Evolutionary conservation across 2,113 vertebrate species (phyloP), one percentile per base, ranked within the genome.

Genomic region (Oreamnos americanus): DNA sequence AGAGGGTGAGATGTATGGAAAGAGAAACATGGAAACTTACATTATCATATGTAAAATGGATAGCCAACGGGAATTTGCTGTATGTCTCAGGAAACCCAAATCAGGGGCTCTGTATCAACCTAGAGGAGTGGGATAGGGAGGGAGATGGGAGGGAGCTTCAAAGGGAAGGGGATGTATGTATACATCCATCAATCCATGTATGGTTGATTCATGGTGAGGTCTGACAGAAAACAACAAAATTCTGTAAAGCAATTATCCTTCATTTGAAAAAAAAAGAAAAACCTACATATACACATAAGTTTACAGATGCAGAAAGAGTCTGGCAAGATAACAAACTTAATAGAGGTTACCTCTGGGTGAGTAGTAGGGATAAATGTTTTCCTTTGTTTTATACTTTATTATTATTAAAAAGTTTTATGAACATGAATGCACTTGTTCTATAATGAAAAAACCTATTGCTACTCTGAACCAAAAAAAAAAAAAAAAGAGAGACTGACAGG

Each of bases 331-430:
- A 71, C n/a, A 71, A 39, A 74, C 67, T 36, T 25, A 71, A 71
- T 6, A 71, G 67, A 71, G 5, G n/a, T 39, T 71, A 39, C 36
- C 36, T 86, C 81, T 87, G 43, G 23, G 15, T 67, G 19, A 87
- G 21, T 13, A 57, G 30, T 36, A 33, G 17, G 9, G 26, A 43
- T 43, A 15, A 85, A 83, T 33, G 33, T 62, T 76, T 91, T 87
- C 81, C 16, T 85, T 55, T 96, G 82, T 74, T 88, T 91, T 76
- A 92, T 28, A 95, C 62, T 33, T 82, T 86, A 45, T 94, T 74
- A 92, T 51, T 58, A 95, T 88, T 60, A 58, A 76, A 87, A 94
- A 90, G 7, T 33, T 87, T 91, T 64, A 49, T 87, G 87, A 90
- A 86, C 21, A 90, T 47, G 49, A 17, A 86, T 26, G 36, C 19